phyloP scores from a whole-genome alignment of 64 coral and sea anemone genomes.

The Platygyra sinensis region DNA sequence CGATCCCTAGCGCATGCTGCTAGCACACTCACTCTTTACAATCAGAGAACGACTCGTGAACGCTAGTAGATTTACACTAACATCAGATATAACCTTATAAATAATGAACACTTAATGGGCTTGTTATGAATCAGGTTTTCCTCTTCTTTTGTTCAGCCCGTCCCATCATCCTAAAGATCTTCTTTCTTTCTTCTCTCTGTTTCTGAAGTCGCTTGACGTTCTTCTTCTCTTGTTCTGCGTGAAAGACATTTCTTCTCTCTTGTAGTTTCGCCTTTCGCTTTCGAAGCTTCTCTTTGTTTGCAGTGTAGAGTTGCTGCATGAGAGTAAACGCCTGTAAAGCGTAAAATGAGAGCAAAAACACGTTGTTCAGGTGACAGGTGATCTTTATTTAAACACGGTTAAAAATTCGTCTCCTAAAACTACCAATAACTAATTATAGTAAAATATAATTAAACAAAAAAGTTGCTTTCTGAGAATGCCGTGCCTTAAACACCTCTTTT shows the following conservation, averaged over 20 bases:
- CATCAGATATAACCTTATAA: neutral
- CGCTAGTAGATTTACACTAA: no score
- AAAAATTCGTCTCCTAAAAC: no score
- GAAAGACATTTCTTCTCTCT: slow-evolving; percentile 68
- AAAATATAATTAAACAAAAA: no score
- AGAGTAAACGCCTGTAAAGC: slow-evolving; percentile 74
- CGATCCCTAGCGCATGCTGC: no score
- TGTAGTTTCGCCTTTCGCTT: slow-evolving; percentile 85
- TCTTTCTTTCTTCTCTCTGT: slow-evolving; percentile 92
- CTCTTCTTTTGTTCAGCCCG: slow-evolving; percentile 75
- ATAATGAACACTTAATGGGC: neutral
- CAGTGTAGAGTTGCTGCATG: slow-evolving; percentile 90
- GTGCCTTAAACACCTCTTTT: no score
- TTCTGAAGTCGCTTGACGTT: slow-evolving; percentile 71
- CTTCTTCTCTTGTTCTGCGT: slow-evolving; percentile 70
- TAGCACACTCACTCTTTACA: no score
- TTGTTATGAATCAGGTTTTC: neutral
- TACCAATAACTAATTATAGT: no score
- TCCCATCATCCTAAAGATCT: slow-evolving; percentile 89
- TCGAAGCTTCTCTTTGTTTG: slow-evolving; percentile 91
- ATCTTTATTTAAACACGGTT: no score
- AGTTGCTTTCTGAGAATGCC: no score
- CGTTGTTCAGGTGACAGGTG: no score
- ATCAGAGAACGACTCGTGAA: no score
- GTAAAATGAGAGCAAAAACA: neutral